These are phyloP conservation scores for Rhizomys pruinosus DNA, from an alignment of 2,113 vertebrate genomes.

Conservation along the genomic window DNA sequence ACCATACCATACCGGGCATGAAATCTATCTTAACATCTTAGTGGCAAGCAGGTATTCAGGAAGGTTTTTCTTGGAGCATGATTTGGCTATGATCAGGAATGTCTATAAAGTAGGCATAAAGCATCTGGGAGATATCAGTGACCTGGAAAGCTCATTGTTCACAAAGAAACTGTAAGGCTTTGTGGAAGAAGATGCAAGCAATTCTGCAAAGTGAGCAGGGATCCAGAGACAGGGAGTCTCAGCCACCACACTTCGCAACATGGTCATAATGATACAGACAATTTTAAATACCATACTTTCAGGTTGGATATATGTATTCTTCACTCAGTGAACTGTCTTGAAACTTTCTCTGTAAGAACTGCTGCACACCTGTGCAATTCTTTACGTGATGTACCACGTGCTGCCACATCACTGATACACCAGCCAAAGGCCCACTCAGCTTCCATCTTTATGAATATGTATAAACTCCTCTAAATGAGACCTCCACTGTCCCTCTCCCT, in stretches of 20 bases:
- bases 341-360: neutral
- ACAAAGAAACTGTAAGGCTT: neutral
- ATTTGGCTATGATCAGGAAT: neutral
- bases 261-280: neutral
- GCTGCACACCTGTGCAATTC: neutral
- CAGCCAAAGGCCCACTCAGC: rapidly evolving
- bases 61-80: neutral
- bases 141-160: neutral
- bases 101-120: neutral
- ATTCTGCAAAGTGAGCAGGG: neutral
- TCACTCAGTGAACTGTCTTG: neutral
- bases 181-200: conserved; percentile 9
- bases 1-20: too few species aligned
- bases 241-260: neutral
- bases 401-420: neutral
- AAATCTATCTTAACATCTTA: neutral
- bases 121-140: rapidly evolving
- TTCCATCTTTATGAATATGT: neutral
- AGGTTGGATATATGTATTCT: neutral
- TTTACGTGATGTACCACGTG: rapidly evolving
- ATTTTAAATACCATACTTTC: neutral
- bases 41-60: neutral
- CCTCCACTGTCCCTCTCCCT: neutral
- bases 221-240: neutral
- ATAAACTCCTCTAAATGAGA: neutral